Percentiles rank a stretch among this genome's conserved stretches.
Conservation (phyloP, 2,113 vertebrate species). For the Quiscalus mexicanus region DNA sequence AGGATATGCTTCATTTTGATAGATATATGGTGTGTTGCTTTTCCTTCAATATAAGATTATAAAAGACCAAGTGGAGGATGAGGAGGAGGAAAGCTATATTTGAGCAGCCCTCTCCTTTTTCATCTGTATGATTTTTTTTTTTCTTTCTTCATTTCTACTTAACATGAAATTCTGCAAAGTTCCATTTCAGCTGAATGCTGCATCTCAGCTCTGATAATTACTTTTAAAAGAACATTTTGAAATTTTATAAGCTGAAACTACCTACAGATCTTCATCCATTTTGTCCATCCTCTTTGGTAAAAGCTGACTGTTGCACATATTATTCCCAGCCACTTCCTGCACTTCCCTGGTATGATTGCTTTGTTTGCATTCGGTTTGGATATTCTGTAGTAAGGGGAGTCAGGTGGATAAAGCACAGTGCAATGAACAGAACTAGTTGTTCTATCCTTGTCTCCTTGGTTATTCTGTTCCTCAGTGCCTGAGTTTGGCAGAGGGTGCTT, state of each 20-base stretch:
- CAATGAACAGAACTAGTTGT: background rate
- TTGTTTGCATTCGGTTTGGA: background rate
- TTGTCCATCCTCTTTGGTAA: background rate
- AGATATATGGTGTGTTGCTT: background rate
- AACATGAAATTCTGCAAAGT: background rate
- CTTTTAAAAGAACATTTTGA: slow-evolving; percentile 13
- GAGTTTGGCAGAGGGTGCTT: background rate
- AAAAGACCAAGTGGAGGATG: background rate
- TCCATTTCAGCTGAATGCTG: background rate
- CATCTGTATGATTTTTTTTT: background rate
- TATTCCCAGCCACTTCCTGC: background rate
- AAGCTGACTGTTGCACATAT: background rate
- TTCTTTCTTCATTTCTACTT: background rate
- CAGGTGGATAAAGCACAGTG: background rate
- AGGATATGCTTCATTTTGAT: background rate
- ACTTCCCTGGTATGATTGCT: background rate
- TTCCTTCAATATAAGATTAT: background rate
- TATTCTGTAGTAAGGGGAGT: background rate
- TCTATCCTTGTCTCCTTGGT: background rate
- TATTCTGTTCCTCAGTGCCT: background rate
- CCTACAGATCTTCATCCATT: background rate
- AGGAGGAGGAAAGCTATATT: background rate
- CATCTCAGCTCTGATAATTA: background rate
- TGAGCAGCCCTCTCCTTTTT: background rate
- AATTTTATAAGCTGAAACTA: background rate